phyloP scores from a whole-genome alignment of 2,888 invertebrate species.

The Drosophila quinaria region DNA sequence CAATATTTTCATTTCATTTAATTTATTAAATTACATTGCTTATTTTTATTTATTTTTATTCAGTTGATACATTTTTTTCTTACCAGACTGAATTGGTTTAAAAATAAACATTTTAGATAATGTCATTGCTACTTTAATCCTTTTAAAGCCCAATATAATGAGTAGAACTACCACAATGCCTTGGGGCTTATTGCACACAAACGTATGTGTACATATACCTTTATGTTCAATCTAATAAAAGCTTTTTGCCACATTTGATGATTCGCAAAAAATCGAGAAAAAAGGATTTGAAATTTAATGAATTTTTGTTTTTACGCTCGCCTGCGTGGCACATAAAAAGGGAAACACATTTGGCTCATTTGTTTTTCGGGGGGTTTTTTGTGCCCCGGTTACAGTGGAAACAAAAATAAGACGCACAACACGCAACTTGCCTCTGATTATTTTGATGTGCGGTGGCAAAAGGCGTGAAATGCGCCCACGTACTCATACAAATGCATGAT shows the following conservation, averaged over 20 bases:
- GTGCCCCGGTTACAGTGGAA: conserved; percentile 4
- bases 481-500: background rate
- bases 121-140: conserved; percentile 3
- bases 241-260: conserved; percentile 51
- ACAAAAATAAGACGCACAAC: conserved; percentile 23
- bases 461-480: conserved; percentile 66
- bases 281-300: conserved; percentile 72
- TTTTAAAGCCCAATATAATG: conserved; percentile 23
- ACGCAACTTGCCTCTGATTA: conserved; percentile 52
- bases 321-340: conserved; percentile 60
- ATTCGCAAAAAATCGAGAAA: conserved; percentile 12
- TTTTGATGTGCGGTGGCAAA: conserved; percentile 71
- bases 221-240: conserved; percentile 48
- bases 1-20: background rate
- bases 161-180: conserved; percentile 14
- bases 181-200: conserved; percentile 9
- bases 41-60: background rate
- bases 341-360: conserved; percentile 59
- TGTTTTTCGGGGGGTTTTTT: conserved; percentile 18
- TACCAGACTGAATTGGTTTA: no score
- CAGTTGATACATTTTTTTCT: no score
- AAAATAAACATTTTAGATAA: background rate
- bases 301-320: conserved; percentile 66
- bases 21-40: background rate
- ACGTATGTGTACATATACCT: background rate